Base-by-base conservation (phyloP, 2,113 vertebrate species). In the Balaeniceps rex region DNA sequence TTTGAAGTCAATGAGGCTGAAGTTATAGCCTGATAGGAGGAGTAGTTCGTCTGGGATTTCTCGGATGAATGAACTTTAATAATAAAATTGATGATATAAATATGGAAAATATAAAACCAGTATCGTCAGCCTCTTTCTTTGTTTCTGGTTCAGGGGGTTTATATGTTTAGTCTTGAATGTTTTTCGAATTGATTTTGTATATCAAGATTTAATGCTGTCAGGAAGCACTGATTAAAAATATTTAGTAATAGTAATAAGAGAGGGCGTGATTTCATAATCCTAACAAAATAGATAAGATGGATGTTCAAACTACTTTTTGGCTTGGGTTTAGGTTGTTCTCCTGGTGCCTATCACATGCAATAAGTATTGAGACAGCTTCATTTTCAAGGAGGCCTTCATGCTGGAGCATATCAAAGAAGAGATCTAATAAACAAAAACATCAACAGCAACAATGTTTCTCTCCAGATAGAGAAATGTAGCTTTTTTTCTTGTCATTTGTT, bases 1-100 rank as follows among this genome's bases (percentile, higher is more conserved):
- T 97, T 96, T 97, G 94, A 97, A 94, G 82, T 91, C 75, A 88
- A 34, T 12, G 51, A 88, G 10, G 55, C 85, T 96, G 84, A 78
- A 94, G 75, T 88, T 96, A 97, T 60, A 95, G 94, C 66, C 64
- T 90, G 87, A 47, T 38, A 81, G 51, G 71, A 96, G 81, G 54
- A 90, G 51, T 9, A 19, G 28, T 68, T 90, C 91, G 71, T 95
- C 96, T 95, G 96, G 49, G 70, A 85, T 85, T 93, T 87, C 78
- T 95, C 78, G 71, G 69, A 63, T 81, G 82, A 94, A 80, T 88
- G 68, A 93, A 74, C 78, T 96, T 95, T 68, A 94, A 88, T 94
- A 85, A 80, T 60, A 90, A 90, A 95, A 94, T 74, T 17, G n/a
- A 88, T 91, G 51, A 91, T 63, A 93, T 63, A 95, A 96, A 93